phyloP scores from a whole-genome alignment of 2,113 vertebrate genomes.

The western clawed frog (Xenopus tropicalis) region DNA sequence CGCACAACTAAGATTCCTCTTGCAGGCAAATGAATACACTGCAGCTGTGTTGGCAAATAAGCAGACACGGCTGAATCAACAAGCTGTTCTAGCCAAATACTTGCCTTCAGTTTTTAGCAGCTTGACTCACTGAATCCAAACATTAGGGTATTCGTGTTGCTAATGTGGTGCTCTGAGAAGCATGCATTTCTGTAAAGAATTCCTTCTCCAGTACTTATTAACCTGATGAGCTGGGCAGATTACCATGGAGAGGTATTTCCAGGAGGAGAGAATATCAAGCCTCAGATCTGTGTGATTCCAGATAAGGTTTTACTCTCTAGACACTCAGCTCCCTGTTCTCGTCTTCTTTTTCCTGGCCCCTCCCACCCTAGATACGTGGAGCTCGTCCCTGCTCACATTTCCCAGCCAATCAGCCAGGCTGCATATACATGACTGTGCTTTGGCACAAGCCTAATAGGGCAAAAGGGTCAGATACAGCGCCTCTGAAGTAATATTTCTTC shows the following conservation, averaged over 20 bases:
- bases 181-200: conserved; percentile 30
- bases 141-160: background rate
- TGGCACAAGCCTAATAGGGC: conserved; percentile 39
- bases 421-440: conserved; percentile 3
- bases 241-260: conserved; percentile 19
- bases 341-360: conserved; percentile 39
- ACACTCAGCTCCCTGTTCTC: conserved; percentile 8
- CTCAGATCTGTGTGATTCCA: conserved; percentile 8
- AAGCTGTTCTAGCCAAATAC: conserved; percentile 41
- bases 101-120: conserved; percentile 51
- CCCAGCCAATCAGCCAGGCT: conserved; percentile 40
- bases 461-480: conserved; percentile 21
- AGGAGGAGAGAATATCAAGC: conserved; percentile 14
- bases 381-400: conserved; percentile 48
- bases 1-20: background rate
- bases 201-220: conserved; percentile 14
- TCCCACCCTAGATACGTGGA: conserved; percentile 45
- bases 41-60: conserved; percentile 13
- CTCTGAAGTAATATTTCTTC: background rate
- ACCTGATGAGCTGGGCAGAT: conserved; percentile 6
- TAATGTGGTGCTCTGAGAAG: background rate
- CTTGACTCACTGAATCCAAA: conserved; percentile 34
- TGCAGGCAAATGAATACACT: background rate
- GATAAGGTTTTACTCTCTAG: conserved; percentile 36
- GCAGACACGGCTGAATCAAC: conserved; percentile 5